These are phyloP conservation scores for Bucco capensis DNA, from an alignment of 2,113 vertebrate genomes.

Conservation along the genomic window DNA sequence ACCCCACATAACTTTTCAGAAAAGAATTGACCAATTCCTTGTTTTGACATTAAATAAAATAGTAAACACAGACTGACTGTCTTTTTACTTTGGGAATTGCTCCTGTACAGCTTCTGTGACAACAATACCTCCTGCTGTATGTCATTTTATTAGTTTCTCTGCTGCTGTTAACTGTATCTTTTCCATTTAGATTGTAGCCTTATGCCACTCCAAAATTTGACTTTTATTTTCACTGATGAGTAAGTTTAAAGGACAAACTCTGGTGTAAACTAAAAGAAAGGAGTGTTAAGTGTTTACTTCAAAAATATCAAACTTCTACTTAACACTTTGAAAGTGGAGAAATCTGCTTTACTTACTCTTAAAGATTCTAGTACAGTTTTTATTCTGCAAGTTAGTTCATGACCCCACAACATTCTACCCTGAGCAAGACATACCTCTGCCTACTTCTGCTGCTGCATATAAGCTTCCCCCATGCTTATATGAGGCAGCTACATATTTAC, in stretches of 20 bases:
- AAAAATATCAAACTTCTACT: not conserved
- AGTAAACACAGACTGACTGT: not conserved
- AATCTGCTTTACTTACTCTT: not conserved
- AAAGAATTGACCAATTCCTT: not conserved
- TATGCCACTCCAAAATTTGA: not conserved
- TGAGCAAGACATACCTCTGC: not conserved
- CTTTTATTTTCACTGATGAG: not conserved
- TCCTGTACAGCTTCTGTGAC: not conserved
- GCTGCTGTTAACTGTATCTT: not conserved
- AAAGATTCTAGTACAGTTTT: not conserved
- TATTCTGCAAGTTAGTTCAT: not conserved
- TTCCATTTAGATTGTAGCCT: not conserved
- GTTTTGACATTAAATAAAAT: not conserved
- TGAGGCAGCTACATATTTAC: not conserved
- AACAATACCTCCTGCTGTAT: not conserved
- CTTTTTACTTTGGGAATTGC: not conserved
- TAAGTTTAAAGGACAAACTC: too few relatives aligned
- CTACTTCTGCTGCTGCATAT: too few relatives aligned
- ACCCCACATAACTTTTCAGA: not conserved
- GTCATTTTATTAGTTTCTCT: not conserved
- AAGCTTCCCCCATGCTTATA: not conserved
- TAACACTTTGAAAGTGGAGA: not conserved
- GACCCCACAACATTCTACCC: fast-evolving
- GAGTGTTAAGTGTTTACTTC: not conserved
- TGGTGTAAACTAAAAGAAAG: not conserved